Conservation (phyloP, 2,113 vertebrate genomes). For the Shinisaurus crocodilurus region DNA sequence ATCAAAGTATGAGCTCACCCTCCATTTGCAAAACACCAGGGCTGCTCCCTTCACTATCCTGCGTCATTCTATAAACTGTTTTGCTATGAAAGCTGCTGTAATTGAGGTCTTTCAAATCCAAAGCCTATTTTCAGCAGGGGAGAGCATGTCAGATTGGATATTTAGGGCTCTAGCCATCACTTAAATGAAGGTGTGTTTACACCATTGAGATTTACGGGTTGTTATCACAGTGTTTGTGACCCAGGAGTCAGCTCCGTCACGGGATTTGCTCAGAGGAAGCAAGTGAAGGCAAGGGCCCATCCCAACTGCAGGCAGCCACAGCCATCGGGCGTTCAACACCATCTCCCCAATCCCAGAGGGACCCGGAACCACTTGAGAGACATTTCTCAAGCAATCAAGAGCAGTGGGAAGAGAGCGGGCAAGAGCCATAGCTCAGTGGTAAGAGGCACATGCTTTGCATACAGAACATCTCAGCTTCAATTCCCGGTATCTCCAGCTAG, state of each 20-base stretch:
- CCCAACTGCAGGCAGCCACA: neutral
- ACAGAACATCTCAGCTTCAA: too few species aligned
- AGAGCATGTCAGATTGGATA: neutral
- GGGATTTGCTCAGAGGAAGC: neutral
- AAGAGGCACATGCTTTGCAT: too few species aligned
- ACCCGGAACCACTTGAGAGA: neutral
- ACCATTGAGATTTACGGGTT: neutral
- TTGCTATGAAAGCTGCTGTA: constrained; percentile 22
- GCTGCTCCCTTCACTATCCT: neutral
- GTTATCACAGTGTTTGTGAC: neutral
- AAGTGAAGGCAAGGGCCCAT: neutral
- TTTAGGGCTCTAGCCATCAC: neutral
- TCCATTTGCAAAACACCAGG: constrained; percentile 43
- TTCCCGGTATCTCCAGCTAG: too few species aligned
- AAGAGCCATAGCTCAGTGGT: too few species aligned
- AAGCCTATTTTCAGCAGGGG: constrained; percentile 13
- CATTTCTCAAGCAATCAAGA: neutral
- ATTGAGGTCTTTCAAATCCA: neutral
- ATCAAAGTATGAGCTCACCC: constrained; percentile 51
- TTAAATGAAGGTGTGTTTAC: neutral
- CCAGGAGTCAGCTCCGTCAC: neutral
- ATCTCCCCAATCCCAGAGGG: neutral
- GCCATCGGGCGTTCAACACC: neutral
- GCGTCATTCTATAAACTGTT: neutral
- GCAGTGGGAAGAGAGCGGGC: neutral